These are phyloP conservation scores for Lanius collurio DNA, from an alignment of 2,113 vertebrate species.

Conservation along the genomic window DNA sequence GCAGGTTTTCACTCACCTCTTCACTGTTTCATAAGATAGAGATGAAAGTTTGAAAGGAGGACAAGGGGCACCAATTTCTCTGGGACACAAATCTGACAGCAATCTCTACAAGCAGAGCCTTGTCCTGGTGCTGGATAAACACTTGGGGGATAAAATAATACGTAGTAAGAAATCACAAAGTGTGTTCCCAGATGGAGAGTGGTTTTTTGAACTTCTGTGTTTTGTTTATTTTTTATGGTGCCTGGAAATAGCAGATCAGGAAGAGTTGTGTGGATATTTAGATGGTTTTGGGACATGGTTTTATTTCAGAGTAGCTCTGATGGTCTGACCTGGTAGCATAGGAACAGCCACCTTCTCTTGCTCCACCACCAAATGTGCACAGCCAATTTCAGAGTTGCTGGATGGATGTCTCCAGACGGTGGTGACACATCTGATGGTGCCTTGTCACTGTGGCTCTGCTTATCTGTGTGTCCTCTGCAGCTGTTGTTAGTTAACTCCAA, in stretches of 20 bases:
- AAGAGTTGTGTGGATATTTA: not conserved
- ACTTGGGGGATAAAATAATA: constrained; percentile 33
- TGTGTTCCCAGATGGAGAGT: not conserved
- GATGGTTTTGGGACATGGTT: not conserved
- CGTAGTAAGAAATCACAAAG: constrained; percentile 3
- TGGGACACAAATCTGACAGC: not conserved
- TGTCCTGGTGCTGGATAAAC: constrained; percentile 32
- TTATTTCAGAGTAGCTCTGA: not conserved
- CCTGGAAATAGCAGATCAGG: not conserved
- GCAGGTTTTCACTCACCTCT: not conserved
- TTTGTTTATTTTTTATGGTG: not conserved
- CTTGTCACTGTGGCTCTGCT: not conserved
- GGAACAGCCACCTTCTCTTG: not conserved
- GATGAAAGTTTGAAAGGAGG: not conserved
- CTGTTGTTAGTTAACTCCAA: not conserved
- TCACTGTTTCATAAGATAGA: not conserved
- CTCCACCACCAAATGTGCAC: not conserved
- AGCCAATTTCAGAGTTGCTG: not conserved
- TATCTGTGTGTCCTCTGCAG: not conserved
- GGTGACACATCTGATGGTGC: not conserved
- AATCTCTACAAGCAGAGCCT: constrained; percentile 18
- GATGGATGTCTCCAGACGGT: rapidly evolving
- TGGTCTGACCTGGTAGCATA: not conserved
- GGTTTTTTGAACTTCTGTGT: not conserved
- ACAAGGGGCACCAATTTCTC: not conserved